Base-by-base conservation (phyloP, 2,888 invertebrate species). In the Odontocerum albicorne region DNA sequence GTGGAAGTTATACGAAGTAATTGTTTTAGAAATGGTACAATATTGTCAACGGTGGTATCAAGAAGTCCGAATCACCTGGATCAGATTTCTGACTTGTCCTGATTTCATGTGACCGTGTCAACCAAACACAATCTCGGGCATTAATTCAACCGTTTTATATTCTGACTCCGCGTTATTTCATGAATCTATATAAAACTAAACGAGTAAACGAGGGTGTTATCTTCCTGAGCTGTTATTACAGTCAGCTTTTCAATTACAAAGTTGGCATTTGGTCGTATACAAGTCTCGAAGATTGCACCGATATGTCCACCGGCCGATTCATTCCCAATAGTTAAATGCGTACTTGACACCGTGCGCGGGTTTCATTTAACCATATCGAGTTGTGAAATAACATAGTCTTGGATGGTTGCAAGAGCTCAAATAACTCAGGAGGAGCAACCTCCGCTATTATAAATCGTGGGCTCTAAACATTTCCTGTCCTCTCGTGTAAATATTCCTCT, bases 381-480 rank as follows among this genome's bases (percentile, higher is more conserved):
- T 27, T 27, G 27, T 27, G 27, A 27, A 27, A 27, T 10, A 27
- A 27, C 27, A 27, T 10, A 10, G 10, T 27, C 35, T 6, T 4
- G 35, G 12, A n/a, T 35, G 35, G 35, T 12, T n/a, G n/a, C n/a
- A n/a, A n/a, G 35, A 12, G 4, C 12, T 35, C 13, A 12, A 4
- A 35, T 35, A 12, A 35, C 7, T 35, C 16, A 13, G 38, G 15
- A 38, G 38, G 15, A 38, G 38, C 13, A 38, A 17, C 38, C 15
- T 38, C 38, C 15, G 50, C 52, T 50, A 56, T 54, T 54, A 57
- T 56, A 57, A 60, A 60, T 57, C 50, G 56, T 57, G 35, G 53
- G 35, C 50, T 54, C 54, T 50, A 57, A 60, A 57, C 59, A 57
- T 60, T 60, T 60, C 59, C 59, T 56, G 59, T 60, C 55, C 36